Base-by-base conservation (phyloP, 2,113 vertebrate genomes). In the Syrrhaptes paradoxus region DNA sequence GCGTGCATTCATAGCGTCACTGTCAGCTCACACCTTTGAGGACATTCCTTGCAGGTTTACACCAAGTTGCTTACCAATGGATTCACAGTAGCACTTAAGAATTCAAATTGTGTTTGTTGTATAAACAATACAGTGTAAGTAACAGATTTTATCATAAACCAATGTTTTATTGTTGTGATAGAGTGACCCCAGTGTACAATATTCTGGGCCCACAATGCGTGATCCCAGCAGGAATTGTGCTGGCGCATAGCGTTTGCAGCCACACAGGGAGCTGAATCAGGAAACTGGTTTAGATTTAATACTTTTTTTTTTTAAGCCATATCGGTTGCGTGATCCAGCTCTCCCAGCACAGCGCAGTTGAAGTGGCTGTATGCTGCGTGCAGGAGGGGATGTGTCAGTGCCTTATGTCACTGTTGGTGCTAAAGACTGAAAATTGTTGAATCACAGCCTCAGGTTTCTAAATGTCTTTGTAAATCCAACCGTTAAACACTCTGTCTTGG, bases 381-480 rank as follows among this genome's bases (percentile, higher is more conserved):
- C 80, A 7, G 93, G 91, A 94, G 87, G 95, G 76, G 91, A 92
- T 95, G 93, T 95, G 94, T 95, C 90, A 96, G 57, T 85, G 84
- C 94, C 96, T 95, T 95, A 78, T 96, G 96, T 74, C 91, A 87
- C 81, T 95, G 18, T 79, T 93, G 93, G 48, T 92, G 89, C 91
- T 82, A 77, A 72, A 95, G 73, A 34, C 84, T 95, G 86, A 77
- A 75, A 89, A 71, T 81, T 95, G 93, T 96, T 96, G 95, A 95
- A 94, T 95, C 91, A 75, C 87, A 95, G 86, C 84, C 93, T 85
- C 15, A 3, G 70, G 28, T 95, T 97, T 87, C 74, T 82, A 87
- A 91, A 95, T 76, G 89, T 57, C 89, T 91, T 51, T 73, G 77
- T 67, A 89, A 92, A 89, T 85, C 80, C 95, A 96, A 16, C 93